Evolutionary conservation across 1,140 invertebrate species (phyloP), one percentile per base, ranked within the genome.

Genomic region (Diabrotica virgifera): DNA sequence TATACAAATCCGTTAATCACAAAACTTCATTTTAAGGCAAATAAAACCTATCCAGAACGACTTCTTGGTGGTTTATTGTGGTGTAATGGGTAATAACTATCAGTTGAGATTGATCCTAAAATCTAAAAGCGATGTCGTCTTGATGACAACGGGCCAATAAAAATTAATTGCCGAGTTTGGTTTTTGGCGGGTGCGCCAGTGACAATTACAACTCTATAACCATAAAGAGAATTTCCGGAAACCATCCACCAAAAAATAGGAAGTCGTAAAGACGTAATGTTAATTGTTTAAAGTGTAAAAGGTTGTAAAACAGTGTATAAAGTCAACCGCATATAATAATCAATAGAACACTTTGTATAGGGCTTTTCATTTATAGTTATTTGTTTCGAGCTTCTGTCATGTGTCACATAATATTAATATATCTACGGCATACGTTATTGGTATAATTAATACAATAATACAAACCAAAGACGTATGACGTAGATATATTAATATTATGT

Each of bases 131-230:
- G 40, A 46, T 46, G 40, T 46, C 40, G 40, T 46, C 40, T 46
- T 46, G 8, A 46, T 46, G 40, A 46, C 40, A 46, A 46, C n/a
- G 40, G 40, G 40, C 40, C 40, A 46, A 46, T 46, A 46, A 46
- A 46, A 46, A 46, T 46, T 46, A 46, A 46, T 46, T 46, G 40
- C n/a, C 40, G 8, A n/a, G 40, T 10, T 46, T 46, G n/a, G 40
- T 46, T 46, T 46, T 46, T 46, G 40, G 40, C n/a, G 40, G 40
- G 2, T 46, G 40, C 40, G 40, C 8, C n/a, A 46, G 40, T 5
- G 40, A 46, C n/a, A 46, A 46, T 46, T 46, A 46, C 40, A 46
- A 46, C 40, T 46, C 40, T 46, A 46, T 46, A 46, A 46, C 40
- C 40, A 46, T 46, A 46, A 46, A 46, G 40, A 46, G 40, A 46